Conservation (phyloP, 2,888 invertebrate species). For the Acheta domesticus region DNA sequence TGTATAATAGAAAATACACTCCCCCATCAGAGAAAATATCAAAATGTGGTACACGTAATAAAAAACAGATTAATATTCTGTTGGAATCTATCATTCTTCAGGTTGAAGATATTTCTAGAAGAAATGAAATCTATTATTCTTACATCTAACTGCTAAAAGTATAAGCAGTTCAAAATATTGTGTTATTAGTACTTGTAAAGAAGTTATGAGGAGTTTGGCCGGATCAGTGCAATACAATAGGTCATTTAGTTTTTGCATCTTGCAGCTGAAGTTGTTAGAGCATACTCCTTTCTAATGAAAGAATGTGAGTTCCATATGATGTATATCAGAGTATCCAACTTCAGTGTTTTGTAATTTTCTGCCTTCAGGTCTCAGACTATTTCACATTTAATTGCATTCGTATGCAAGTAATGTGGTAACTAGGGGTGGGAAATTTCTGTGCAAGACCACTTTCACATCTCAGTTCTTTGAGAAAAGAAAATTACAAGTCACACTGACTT, state of each 20-base stretch:
- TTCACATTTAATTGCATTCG: too few relatives aligned
- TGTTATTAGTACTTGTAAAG: too few relatives aligned
- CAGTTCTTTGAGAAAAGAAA: background rate
- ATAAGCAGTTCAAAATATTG: background rate
- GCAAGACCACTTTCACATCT: too few relatives aligned
- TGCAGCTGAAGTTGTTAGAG: background rate
- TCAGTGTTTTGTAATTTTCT: background rate
- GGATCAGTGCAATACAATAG: slow-evolving; percentile 18
- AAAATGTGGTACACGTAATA: too few relatives aligned
- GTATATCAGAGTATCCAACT: slow-evolving; percentile 2
- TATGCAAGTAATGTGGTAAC: too few relatives aligned
- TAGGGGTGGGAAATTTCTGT: too few relatives aligned
- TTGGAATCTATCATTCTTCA: too few relatives aligned
- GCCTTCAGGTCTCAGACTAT: background rate
- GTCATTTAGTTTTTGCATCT: slow-evolving; percentile 5
- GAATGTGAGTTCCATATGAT: background rate
- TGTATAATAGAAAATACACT: slow-evolving; percentile 2
- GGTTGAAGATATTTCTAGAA: too few relatives aligned
- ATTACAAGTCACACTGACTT: background rate
- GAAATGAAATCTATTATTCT: too few relatives aligned
- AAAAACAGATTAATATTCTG: too few relatives aligned
- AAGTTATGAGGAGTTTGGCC: background rate
- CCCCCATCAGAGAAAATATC: background rate
- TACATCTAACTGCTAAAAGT: too few relatives aligned
- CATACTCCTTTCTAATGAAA: background rate